phyloP scores from a whole-genome alignment of 2,888 invertebrate species.

The Listrodromus nycthemerus region DNA sequence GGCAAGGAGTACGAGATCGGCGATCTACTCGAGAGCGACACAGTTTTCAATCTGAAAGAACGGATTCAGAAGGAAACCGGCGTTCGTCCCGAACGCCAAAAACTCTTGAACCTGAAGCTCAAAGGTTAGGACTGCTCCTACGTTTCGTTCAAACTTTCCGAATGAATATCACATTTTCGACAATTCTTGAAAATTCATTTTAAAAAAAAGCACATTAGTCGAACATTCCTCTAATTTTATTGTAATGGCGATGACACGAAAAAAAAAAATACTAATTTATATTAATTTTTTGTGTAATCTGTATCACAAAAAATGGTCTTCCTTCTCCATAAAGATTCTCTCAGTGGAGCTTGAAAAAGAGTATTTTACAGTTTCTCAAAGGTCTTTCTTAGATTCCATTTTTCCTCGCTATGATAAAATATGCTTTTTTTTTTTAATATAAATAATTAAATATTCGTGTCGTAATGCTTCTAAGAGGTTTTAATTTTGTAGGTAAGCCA shows the following conservation, averaged over 20 bases:
- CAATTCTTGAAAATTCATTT: not conserved
- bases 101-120: slow-evolving; percentile 95
- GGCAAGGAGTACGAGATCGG: slow-evolving; percentile 94
- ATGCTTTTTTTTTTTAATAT: no score
- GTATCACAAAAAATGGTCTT: no score
- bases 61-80: slow-evolving; percentile 95
- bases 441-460: not conserved
- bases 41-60: slow-evolving; percentile 93
- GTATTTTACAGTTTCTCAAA: no score
- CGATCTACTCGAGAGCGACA: slow-evolving; percentile 91
- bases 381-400: no score
- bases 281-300: no score
- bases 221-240: not conserved
- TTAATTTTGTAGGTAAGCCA: slow-evolving; percentile 89
- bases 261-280: not conserved
- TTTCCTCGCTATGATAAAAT: no score
- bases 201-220: not conserved
- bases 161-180: not conserved
- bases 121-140: slow-evolving; percentile 89
- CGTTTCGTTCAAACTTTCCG: slow-evolving; percentile 45
- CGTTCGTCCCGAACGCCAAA: slow-evolving; percentile 96
- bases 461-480: not conserved
- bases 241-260: not conserved
- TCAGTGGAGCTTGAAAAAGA: no score
- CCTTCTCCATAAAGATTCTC: no score